Conservation (phyloP, 2,113 vertebrate genomes). For the Pangasianodon hypophthalmus region DNA sequence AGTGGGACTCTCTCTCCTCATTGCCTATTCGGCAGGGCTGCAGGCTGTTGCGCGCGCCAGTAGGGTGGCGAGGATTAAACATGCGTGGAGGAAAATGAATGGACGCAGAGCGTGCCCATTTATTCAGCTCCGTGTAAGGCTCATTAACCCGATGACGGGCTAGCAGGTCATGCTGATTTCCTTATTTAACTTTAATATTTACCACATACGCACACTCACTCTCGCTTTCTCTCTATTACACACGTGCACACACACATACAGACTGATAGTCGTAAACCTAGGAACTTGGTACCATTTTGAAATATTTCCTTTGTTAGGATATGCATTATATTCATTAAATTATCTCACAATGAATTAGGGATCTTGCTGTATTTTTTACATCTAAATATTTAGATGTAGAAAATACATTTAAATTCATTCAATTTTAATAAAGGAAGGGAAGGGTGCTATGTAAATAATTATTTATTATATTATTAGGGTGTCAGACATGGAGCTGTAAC, state of each 20-base stretch:
- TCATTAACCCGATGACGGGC: constrained; percentile 78
- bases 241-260: neutral
- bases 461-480: neutral
- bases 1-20: constrained; percentile 66
- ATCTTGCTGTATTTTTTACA: neutral
- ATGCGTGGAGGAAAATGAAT: constrained; percentile 78
- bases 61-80: constrained; percentile 77
- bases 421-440: neutral
- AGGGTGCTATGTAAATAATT: neutral
- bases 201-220: constrained; percentile 42
- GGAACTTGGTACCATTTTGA: neutral
- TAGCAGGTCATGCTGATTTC: constrained; percentile 77
- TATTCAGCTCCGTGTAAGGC: constrained; percentile 71
- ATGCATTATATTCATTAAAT: neutral
- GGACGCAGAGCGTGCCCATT: constrained; percentile 78
- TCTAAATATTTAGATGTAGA: neutral
- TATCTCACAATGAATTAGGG: neutral
- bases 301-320: neutral
- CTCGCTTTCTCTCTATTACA: constrained; percentile 35
- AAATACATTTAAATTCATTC: neutral
- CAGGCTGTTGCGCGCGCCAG: constrained; percentile 79
- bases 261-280: neutral
- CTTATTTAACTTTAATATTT: constrained; percentile 62
- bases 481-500: neutral
- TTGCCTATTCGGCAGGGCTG: constrained; percentile 70